Conservation (phyloP, 1,140 invertebrate species). For the Lordiphosa stackelbergi region DNA sequence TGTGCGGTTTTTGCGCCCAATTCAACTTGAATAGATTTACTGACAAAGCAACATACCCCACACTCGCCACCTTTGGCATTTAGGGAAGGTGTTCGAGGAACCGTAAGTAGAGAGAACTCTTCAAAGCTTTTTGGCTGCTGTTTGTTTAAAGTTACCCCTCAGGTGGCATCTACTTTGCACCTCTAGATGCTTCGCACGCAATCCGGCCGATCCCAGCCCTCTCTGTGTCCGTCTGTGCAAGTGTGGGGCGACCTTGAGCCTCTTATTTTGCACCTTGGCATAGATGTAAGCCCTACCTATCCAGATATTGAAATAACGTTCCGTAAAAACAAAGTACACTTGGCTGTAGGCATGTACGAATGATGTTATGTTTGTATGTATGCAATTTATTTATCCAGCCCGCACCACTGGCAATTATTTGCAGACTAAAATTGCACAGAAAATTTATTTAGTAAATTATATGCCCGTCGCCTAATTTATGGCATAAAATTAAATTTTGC, state of each 20-base stretch:
- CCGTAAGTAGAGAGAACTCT: constrained; percentile 4
- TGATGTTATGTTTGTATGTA: constrained; percentile 30
- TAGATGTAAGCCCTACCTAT: constrained; percentile 1
- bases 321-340: too few relatives aligned
- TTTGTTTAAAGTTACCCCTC: constrained; percentile 43
- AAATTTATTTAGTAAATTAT: too few relatives aligned
- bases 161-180: constrained; percentile 52
- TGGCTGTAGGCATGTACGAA: too few relatives aligned
- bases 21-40: constrained; percentile 38
- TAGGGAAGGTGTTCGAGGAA: too few relatives aligned
- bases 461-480: constrained; percentile 21
- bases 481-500: constrained; percentile 40
- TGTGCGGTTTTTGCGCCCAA: constrained; percentile 11
- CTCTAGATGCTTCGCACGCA: constrained; percentile 30
- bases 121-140: constrained; percentile 51
- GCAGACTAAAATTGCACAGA: constrained; percentile 4
- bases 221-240: constrained; percentile 31
- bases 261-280: constrained; percentile 43
- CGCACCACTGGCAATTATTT: constrained; percentile 19
- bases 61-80: not conserved
- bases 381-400: too few relatives aligned
- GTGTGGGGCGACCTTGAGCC: constrained; percentile 37
- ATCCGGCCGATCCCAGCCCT: constrained; percentile 9
- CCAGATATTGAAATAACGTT: constrained; percentile 16
- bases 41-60: constrained; percentile 28